A percentile compares a stretch with the other conserved stretches of the same genome.
phyloP scores from a whole-genome alignment of 2,797 vertebrate species.

The Geotrypetes seraphini region DNA sequence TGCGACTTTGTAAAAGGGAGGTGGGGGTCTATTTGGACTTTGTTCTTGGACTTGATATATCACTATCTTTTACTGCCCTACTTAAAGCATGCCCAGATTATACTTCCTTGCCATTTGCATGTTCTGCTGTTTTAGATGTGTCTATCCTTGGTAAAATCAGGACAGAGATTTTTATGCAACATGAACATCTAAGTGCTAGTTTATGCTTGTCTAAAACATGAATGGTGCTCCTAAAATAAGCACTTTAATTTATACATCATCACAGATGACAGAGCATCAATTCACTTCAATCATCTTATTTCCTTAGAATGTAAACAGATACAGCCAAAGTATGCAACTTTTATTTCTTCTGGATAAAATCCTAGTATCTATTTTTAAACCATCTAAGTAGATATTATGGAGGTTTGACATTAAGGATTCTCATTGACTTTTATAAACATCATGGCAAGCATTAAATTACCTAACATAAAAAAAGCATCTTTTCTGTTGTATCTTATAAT shows the following conservation, averaged over 20 bases:
- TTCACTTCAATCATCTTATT: not conserved
- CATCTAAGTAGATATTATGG: not conserved
- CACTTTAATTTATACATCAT: not conserved
- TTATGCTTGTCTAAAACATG: too few species aligned
- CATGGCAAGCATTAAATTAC: conserved; percentile 3
- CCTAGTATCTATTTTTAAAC: not conserved
- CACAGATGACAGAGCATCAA: rapidly evolving
- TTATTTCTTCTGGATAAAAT: conserved; percentile 4
- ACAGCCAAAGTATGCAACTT: conserved; percentile 1
- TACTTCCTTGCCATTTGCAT: too few species aligned
- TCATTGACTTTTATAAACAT: not conserved
- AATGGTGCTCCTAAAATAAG: too few species aligned
- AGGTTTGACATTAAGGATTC: not conserved
- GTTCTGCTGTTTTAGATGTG: too few species aligned
- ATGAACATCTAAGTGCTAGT: too few species aligned
- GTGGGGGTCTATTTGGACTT: too few species aligned
- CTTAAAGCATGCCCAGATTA: too few species aligned
- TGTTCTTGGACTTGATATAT: too few species aligned
- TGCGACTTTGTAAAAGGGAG: too few species aligned
- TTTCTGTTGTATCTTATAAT: not conserved
- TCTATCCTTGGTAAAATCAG: too few species aligned
- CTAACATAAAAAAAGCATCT: conserved; percentile 3
- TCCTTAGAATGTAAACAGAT: conserved; percentile 11
- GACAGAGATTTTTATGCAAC: too few species aligned
- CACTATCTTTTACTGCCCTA: too few species aligned